Conservation (phyloP, 2,797 vertebrate genomes). For the Enoplosus armatus region DNA sequence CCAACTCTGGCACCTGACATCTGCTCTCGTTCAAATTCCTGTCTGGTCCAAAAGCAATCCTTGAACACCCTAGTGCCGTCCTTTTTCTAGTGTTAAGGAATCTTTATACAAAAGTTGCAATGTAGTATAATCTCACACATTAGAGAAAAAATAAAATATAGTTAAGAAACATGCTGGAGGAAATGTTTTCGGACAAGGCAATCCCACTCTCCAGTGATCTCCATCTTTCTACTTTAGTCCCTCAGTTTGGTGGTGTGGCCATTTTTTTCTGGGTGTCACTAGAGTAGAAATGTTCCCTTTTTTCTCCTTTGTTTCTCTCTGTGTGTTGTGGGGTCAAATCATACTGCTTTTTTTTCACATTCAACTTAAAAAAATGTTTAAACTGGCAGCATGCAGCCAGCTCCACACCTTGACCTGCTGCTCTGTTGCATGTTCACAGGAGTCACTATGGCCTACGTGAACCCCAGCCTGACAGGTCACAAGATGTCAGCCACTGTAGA, state of each 20-base stretch:
- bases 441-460: constrained; percentile 94
- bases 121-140: constrained; percentile 14
- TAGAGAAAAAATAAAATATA: constrained; percentile 20
- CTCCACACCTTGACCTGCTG: constrained; percentile 25
- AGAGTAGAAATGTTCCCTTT: constrained; percentile 43
- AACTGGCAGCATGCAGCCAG: not conserved
- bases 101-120: not conserved
- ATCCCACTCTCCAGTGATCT: constrained; percentile 45
- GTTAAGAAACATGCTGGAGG: constrained; percentile 37
- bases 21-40: constrained; percentile 78
- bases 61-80: constrained; percentile 28
- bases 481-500: constrained; percentile 90
- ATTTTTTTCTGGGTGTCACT: constrained; percentile 51
- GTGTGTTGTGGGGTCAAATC: constrained; percentile 36
- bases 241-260: constrained; percentile 53
- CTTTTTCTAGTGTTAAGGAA: not conserved
- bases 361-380: constrained; percentile 2
- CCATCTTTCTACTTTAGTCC: constrained; percentile 58
- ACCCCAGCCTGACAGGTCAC: constrained; percentile 92
- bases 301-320: constrained; percentile 42
- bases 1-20: constrained; percentile 70
- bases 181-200: constrained; percentile 79
- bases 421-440: constrained; percentile 83
- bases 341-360: not conserved
- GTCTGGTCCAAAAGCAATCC: constrained; percentile 81